Conservation (phyloP, 2,797 vertebrate species). For the Arnoldichthys spilopterus region DNA sequence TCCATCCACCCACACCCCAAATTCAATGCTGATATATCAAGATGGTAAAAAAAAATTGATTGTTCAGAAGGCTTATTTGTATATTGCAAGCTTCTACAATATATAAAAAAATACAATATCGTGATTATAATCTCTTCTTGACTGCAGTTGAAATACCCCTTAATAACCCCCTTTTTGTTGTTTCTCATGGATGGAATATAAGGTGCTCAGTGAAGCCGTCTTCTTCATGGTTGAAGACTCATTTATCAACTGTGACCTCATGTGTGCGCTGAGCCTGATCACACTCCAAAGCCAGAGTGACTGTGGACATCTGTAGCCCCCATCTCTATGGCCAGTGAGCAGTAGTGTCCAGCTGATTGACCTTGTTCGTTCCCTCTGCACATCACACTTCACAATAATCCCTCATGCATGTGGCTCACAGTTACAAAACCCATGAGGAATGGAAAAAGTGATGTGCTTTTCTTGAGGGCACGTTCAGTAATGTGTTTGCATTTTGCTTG, state of each 20-base stretch:
- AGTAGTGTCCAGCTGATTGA: conserved; percentile 67
- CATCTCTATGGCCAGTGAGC: conserved; percentile 68
- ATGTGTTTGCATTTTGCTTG: not conserved
- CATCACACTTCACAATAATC: conserved; percentile 56
- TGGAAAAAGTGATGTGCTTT: not conserved
- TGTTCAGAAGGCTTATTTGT: no score
- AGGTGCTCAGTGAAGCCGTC: not conserved
- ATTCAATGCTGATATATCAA: no score
- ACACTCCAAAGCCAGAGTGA: conserved; percentile 65
- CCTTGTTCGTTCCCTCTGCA: conserved; percentile 63
- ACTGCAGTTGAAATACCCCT: not conserved
- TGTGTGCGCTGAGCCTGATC: conserved; percentile 66
- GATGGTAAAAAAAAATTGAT: no score
- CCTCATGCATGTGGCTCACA: conserved; percentile 47
- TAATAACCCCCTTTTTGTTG: not conserved
- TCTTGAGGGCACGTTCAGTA: not conserved
- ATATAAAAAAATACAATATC: no score
- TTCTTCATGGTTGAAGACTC: conserved; percentile 32
- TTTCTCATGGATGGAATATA: not conserved
- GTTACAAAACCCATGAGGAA: conserved; percentile 1
- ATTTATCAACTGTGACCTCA: conserved; percentile 57
- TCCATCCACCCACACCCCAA: no score
- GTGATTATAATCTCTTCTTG: not conserved
- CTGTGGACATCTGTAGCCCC: conserved; percentile 73
- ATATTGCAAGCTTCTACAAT: no score